Base-by-base conservation (phyloP, 2,113 vertebrate genomes). In the Pollachius pollachius region DNA sequence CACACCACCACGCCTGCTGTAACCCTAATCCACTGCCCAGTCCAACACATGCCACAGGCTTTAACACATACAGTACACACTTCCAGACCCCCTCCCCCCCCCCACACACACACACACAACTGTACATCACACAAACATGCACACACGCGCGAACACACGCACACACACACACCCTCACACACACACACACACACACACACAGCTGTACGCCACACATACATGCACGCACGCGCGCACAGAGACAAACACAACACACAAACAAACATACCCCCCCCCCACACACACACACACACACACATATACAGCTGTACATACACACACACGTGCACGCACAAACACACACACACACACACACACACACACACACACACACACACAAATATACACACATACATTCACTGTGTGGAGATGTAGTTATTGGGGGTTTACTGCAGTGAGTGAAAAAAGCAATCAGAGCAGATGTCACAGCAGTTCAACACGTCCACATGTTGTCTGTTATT, bases 401-500 rank as follows among this genome's bases (percentile, higher is more conserved):
- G 6, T 62, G 54, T 4, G 65, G 15, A 6, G 66, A 72, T 41
- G 85, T 85, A 78, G 25, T 30, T 64, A 61, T 19, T 59, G 11
- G 69, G 72, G 15, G 6, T 21, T 85, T 71, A 75, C 70, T 52
- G 65, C 23, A 62, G 57, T 54, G 34, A 77, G 74, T 64, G 56
- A 80, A 86, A 85, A 81, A 85, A 82, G 68, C 82, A 84, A 89
- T 89, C 85, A 78, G 72, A 88, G 81, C 85, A 89, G 84, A 90
- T 90, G 84, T 84, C 79, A 61, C 25, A 71, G 37, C 57, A 60
- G 85, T 69, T 87, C 71, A 73, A 81, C 65, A 63, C 70, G 27
- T 79, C 81, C 79, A 2, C 76, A 80, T 79, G 81, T 71, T 62
- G 62, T 27, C 75, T 74, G 81, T 80, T 79, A 74, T 80, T 79